These are phyloP conservation scores for Palythoa caribaeorum DNA, from an alignment of 92 coral and sea anemone genomes.

Conservation along the genomic window DNA sequence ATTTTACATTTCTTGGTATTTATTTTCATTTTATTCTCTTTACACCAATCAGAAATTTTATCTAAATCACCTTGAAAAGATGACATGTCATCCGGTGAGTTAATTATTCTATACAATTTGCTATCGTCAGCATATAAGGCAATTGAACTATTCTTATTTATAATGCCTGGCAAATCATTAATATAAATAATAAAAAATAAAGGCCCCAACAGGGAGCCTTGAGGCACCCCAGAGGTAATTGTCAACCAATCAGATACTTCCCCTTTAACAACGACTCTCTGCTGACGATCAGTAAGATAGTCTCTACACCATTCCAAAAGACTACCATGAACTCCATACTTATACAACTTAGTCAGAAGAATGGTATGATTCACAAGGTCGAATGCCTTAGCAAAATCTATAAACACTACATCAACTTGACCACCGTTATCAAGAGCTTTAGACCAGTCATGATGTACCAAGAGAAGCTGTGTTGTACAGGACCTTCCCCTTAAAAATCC, in stretches of 20 bases:
- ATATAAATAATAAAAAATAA: slow-evolving; percentile 30
- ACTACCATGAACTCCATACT: too few relatives aligned
- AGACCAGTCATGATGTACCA: slow-evolving; percentile 58
- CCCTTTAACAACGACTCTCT: slow-evolving; percentile 51
- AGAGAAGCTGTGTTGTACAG: slow-evolving; percentile 51
- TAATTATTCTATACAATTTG: slow-evolving; percentile 28
- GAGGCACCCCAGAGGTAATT: slow-evolving; percentile 41
- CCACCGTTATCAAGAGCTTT: slow-evolving; percentile 45
- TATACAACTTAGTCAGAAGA: too few relatives aligned
- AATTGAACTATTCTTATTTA: background rate
- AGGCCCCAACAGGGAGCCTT: slow-evolving; percentile 43
- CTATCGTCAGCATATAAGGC: slow-evolving; percentile 45
- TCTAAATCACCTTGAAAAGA: slow-evolving; percentile 37
- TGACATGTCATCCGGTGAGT: slow-evolving; percentile 32
- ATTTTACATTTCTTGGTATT: too few relatives aligned
- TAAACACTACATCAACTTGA: slow-evolving; percentile 58
- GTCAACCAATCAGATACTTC: slow-evolving; percentile 32
- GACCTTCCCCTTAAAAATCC: slow-evolving; percentile 36
- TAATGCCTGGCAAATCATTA: background rate
- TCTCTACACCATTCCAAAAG: slow-evolving; percentile 49
- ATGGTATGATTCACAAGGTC: too few relatives aligned
- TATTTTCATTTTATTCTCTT: too few relatives aligned
- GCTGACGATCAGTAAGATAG: slow-evolving; percentile 47
- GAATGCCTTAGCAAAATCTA: too few relatives aligned
- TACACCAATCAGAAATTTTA: slow-evolving; percentile 29